Evolutionary conservation across 2,113 vertebrate genomes (phyloP), one percentile per base, ranked within the genome.

Genomic region (Xiphophorus couchianus): DNA sequence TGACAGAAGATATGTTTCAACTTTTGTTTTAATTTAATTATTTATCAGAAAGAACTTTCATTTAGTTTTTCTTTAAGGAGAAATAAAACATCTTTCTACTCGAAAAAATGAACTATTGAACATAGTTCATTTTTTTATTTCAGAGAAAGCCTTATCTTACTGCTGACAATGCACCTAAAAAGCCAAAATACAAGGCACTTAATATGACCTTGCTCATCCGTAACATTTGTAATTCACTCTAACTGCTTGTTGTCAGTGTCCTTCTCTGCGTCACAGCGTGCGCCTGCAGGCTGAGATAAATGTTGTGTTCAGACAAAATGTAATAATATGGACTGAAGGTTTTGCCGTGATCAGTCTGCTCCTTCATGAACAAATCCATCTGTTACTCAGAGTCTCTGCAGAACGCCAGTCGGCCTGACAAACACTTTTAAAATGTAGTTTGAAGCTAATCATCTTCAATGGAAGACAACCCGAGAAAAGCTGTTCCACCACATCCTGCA

Each of bases 381-480:
- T 82, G 81, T 82, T 88, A 42, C 61, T 72, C 70, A 2, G 68
- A 75, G 70, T 62, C 35, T 7, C 79, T 76, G 69, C 62, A 51
- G 78, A 76, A 70, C 5, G 76, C 68, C 7, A 77, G 62, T 29
- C 71, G 17, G 81, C 80, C 88, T 86, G 86, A 91, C 87, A 91
- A 87, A 87, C 86, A 90, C 84, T 73, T 86, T 61, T 73, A 58
- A 84, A 73, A 89, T 79, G 10, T 84, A 84, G 77, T 89, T 93
- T 88, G 75, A 86, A 78, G 86, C 89, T 85, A 90, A 93, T 88
- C 91, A 88, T 89, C 84, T 89, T 66, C 80, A 78, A 74, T 85
- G 77, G 74, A 85, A 91, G 86, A 88, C 88, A 86, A 91, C 78
- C 87, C 76, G 87, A 91, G 87, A 91, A 91, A 90, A 86, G 77